Base-by-base conservation (phyloP, 2,113 vertebrate genomes). In the Mastomys coucha region DNA sequence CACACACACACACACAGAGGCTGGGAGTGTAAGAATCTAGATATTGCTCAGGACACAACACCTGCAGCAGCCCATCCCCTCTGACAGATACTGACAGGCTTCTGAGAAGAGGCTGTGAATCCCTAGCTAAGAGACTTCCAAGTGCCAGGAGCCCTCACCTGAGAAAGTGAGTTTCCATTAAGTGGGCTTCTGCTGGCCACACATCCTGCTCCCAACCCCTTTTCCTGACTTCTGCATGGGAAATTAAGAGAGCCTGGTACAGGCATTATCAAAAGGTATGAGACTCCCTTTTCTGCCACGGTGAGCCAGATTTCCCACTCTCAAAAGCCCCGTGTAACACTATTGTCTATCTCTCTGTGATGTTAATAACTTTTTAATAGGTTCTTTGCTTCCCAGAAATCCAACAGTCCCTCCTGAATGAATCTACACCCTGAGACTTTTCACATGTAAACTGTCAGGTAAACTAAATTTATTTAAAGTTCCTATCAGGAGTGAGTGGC, bases 401-500 rank as follows among this genome's bases (percentile, higher is more conserved):
- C 7, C 31, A 7, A 49, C 42, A 86, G 5, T 49, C 60, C 16
- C 60, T 60, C 80, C 11, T 67, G 39, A 49, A 11, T 67, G 60
- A 86, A 86, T 60, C n/a, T 60, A 45, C 4, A 42, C 28, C 17
- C 84, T 49, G 42, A 67, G 84, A 49, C 26, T 10, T 49, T 51
- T 49, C 20, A 13, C 28, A 36, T 11, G 26, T 93, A 39, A 49
- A 31, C 24, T 81, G 20, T 53, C 72, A 89, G 36, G 36, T 42
- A 89, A 75, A 84, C 19, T 91, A 73, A 82, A 88, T 78, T 72
- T 6, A 82, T 85, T 65, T 89, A 51, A 88, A 73, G 16, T 84
- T 93, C 14, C 49, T 31, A 36, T 65, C n/a, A 76, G 20, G 2
- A 36, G 56, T 20, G 69, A 73, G 28, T 92, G 39, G 3, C 26